These are phyloP conservation scores for Butorides virescens DNA, from an alignment of 2,113 vertebrate genomes.

Conservation along the genomic window DNA sequence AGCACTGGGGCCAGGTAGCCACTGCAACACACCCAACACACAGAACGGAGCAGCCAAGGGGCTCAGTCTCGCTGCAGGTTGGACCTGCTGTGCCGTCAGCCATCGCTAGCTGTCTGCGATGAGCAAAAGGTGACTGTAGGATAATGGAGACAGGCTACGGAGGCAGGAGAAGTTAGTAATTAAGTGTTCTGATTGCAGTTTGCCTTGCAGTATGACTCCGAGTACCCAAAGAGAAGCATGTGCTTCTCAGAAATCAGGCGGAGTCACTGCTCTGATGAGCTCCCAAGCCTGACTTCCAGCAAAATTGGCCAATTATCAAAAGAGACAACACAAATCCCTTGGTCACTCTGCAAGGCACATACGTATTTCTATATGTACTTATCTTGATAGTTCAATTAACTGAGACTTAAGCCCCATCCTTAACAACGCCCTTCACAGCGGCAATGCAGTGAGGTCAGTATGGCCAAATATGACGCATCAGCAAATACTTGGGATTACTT, in stretches of 20 bases:
- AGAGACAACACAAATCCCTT: not conserved
- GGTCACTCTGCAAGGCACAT: not conserved
- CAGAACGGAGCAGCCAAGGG: not conserved
- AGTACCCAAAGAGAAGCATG: not conserved
- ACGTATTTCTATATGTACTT: not conserved
- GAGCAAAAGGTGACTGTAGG: not conserved
- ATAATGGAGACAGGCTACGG: not conserved
- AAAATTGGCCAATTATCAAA: not conserved
- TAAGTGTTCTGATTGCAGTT: not conserved
- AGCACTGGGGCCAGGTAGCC: not conserved
- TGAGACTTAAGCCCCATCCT: not conserved
- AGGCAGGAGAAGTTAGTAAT: not conserved
- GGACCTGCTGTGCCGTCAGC: not conserved
- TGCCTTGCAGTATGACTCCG: not conserved
- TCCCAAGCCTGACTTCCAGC: not conserved
- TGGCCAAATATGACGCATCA: not conserved
- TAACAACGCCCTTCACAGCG: not conserved
- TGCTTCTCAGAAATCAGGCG: not conserved
- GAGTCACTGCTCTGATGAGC: not conserved
- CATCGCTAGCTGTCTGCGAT: not conserved
- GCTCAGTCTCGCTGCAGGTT: fast-evolving
- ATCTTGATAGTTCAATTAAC: not conserved
- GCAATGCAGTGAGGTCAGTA: not conserved
- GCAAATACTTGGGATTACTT: not conserved
- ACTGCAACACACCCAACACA: not conserved